Conservation (phyloP, 1,140 invertebrate species). For the Oreohelix idahoensis region DNA sequence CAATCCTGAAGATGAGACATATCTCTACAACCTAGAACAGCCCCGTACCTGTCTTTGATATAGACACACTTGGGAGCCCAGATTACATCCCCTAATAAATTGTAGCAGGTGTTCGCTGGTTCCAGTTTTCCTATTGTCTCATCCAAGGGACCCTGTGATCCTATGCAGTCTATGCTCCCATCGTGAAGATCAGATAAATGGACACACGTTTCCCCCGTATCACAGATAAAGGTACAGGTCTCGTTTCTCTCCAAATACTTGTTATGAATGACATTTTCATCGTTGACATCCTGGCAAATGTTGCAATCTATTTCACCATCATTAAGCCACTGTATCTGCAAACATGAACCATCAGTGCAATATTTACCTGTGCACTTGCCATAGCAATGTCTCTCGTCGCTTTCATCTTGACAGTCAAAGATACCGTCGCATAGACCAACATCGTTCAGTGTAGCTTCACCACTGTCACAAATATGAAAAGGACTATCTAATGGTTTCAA, state of each 20-base stretch:
- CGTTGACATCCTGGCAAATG: neutral
- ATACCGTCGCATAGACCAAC: neutral
- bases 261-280: neutral
- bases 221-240: neutral
- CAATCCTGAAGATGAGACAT: conserved; percentile 4
- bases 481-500: too few species aligned
- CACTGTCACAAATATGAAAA: too few species aligned
- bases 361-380: neutral
- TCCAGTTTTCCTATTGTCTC: conserved; percentile 1
- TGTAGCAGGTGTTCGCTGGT: neutral
- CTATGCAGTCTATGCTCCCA: neutral
- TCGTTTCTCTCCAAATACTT: too few species aligned
- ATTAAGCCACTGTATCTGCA: too few species aligned
- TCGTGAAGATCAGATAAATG: neutral
- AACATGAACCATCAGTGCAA: too few species aligned
- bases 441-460: too few species aligned
- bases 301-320: too few species aligned
- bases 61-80: neutral
- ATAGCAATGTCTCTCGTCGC: neutral
- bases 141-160: conserved; percentile 11
- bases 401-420: neutral
- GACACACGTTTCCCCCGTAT: neutral
- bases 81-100: neutral
- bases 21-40: neutral
- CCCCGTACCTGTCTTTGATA: neutral